Base-by-base conservation (phyloP, 1,140 invertebrate species). In the Augochlora pura region DNA sequence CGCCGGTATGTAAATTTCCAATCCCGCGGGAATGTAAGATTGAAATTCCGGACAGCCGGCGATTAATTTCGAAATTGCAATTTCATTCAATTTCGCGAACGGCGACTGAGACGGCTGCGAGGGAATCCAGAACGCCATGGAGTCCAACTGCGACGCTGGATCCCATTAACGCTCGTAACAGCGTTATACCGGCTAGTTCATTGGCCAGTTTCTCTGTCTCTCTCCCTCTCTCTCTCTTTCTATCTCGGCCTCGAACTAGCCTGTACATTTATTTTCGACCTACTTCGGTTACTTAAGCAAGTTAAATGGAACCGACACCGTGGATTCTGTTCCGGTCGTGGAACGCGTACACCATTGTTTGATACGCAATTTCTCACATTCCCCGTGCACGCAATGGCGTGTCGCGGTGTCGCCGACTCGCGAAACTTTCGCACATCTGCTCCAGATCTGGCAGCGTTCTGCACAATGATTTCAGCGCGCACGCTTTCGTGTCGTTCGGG, bases 21-120 rank as follows among this genome's bases (percentile, higher is more conserved):
- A 77, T 80, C 67, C 63, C 64, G 62, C 64, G 77, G 54, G 32
- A 18, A 65, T 39, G 68, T 46, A 49, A 66, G 72, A 42, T 42
- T n/a, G 69, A 69, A 78, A 65, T 46, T 57, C 62, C 67, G 73
- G 74, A 83, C 76, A 83, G 65, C 63, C 70, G 67, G 71, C 81
- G 77, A 86, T 86, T 86, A 86, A 86, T 86, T 86, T 81, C 70
- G 77, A 86, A 86, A 86, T 86, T 83, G 84, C 85, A 83, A 86
- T 85, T 86, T 82, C 72, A 80, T 86, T 86, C 73, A 80, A 86
- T 86, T 86, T 83, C 73, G 63, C 42, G 65, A 83, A 71, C 46
- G 42, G 60, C 60, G 42, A 66, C 60, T 54, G 75, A 79, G 77
- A 81, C 81, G 80, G 69, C 42, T 72, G 25, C 62, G 25, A 57